Evolutionary conservation across 1,140 invertebrate genomes (phyloP), one percentile per base, ranked within the genome.

Genomic region (Habropoda laboriosa): DNA sequence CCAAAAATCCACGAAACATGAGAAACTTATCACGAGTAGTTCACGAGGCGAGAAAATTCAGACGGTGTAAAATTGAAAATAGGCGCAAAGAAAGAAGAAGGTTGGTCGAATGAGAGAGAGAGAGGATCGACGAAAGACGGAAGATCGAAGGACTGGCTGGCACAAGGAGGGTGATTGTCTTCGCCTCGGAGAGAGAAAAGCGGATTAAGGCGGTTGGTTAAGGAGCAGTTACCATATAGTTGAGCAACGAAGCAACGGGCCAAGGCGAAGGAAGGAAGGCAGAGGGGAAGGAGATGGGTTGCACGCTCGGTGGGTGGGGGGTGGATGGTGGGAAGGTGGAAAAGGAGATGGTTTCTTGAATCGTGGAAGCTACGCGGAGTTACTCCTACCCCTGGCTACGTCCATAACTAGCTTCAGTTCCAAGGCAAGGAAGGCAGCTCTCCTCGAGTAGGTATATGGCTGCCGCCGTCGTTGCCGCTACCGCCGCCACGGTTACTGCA

Each of bases 151-250:
- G 79, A 75, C 35, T 40, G 51, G 57, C 49, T 53, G 63, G 49
- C 12, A 40, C 57, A 51, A 60, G 38, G 72, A 16, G 80, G 83
- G 79, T 86, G 83, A 90, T 89, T 89, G 89, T 88, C 89, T 89
- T 88, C 82, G 70, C 55, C 81, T 71, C 68, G 80, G 80, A 78
- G 72, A 87, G 75, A 81, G 88, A 83, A 90, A 90, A 91, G 89
- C 87, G 87, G 89, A 91, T 91, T 91, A 90, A 90, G 81, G 88
- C 75, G 88, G 87, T 90, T 89, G 88, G 88, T 90, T 90, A 90
- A 91, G 90, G 89, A 91, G 88, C 86, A 90, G 88, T 90, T 91
- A 89, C 88, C 81, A 87, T 89, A 89, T 78, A 89, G 86, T 85
- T 88, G 81, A 87, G 75, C 76, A 83, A 87, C 82, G 80, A 80